Conservation (phyloP, 2,888 invertebrate species). For the Agelastica alni region DNA sequence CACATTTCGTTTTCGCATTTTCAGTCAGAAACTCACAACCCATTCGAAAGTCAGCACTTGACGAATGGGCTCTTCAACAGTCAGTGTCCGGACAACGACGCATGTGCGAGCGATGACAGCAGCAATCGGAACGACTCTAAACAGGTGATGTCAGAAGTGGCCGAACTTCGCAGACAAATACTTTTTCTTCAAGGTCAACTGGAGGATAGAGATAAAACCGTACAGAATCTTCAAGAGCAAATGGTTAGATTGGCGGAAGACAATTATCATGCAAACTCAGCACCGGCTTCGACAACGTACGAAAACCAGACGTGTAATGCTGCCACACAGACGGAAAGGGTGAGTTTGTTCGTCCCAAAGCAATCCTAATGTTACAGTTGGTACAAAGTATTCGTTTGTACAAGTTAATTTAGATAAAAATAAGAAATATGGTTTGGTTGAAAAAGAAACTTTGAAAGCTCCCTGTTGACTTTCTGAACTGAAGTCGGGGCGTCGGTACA, state of each 20-base stretch:
- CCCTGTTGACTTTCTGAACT: too few species aligned
- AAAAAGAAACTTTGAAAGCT: too few species aligned
- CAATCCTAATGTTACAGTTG: too few species aligned
- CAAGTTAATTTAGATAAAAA: too few species aligned
- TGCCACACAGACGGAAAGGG: conserved; percentile 87
- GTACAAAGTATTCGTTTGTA: too few species aligned
- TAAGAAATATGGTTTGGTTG: too few species aligned
- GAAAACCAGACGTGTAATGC: conserved; percentile 69
- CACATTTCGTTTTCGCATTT: too few species aligned
- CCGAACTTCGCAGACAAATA: conserved; percentile 81
- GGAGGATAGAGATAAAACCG: conserved; percentile 83
- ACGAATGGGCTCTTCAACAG: conserved; percentile 71
- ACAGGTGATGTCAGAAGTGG: conserved; percentile 60
- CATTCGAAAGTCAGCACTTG: conserved; percentile 69
- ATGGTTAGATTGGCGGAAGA: conserved; percentile 61
- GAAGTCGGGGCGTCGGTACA: too few species aligned
- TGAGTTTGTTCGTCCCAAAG: too few species aligned
- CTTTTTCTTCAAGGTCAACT: conserved; percentile 83
- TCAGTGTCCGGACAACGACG: conserved; percentile 62
- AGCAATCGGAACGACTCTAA: conserved; percentile 1
- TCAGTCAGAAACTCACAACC: conserved; percentile 87
- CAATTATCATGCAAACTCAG: conserved; percentile 57
- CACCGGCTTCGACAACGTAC: conserved; percentile 53
- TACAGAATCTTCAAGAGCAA: conserved; percentile 78
- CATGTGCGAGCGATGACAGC: conserved; percentile 54